Conservation (phyloP, 2,113 vertebrate species). For the Coreoperca whiteheadi region DNA sequence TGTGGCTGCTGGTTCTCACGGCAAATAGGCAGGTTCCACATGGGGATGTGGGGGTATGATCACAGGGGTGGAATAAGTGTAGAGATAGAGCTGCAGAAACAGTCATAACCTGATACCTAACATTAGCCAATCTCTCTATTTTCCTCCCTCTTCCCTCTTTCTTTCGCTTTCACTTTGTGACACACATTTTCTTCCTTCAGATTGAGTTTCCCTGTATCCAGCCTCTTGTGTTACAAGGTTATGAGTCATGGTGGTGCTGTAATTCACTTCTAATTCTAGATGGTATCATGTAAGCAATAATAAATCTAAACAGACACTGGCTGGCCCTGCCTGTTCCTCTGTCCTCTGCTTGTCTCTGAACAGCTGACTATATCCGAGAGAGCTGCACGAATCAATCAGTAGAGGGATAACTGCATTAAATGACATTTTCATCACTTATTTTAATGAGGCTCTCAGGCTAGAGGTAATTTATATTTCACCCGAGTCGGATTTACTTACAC, state of each 20-base stretch:
- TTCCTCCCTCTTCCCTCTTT: background rate
- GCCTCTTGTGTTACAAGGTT: conserved; percentile 47
- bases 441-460: background rate
- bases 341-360: conserved; percentile 33
- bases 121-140: background rate
- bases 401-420: conserved; percentile 3
- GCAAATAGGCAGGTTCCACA: conserved; percentile 59
- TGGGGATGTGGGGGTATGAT: conserved; percentile 25
- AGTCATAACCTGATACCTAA: conserved; percentile 28
- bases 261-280: conserved; percentile 61
- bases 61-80: conserved; percentile 2
- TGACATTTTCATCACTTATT: background rate
- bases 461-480: background rate
- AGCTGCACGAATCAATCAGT: background rate
- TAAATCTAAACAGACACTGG: conserved; percentile 20
- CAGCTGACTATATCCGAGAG: conserved; percentile 9
- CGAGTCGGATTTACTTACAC: background rate
- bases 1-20: conserved; percentile 34
- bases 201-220: conserved; percentile 28
- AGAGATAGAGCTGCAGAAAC: conserved; percentile 12
- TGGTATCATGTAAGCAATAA: conserved; percentile 35
- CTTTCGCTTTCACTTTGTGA: conserved; percentile 9
- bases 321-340: background rate
- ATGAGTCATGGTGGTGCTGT: conserved; percentile 26
- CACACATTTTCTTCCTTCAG: conserved; percentile 1